Evolutionary conservation across 2,113 vertebrate species (phyloP).

Genomic region (Scomber japonicus): DNA sequence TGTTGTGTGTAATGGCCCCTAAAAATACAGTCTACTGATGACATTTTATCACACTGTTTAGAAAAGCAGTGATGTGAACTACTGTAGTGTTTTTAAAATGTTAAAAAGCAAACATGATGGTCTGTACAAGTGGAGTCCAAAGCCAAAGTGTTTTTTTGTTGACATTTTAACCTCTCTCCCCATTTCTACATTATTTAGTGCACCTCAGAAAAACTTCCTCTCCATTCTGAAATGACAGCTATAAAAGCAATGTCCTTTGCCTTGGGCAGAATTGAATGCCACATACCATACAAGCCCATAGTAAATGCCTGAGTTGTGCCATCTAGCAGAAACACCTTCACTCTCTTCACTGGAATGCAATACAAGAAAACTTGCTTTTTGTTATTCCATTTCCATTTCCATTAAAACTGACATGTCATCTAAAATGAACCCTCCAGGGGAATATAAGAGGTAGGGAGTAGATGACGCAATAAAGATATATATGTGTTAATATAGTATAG

Average conservation of each 20-base stretch:
- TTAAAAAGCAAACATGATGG: not conserved
- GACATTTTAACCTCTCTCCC: slow-evolving; percentile 45
- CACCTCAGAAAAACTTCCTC: slow-evolving; percentile 49
- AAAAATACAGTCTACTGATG: not conserved
- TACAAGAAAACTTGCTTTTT: slow-evolving; percentile 79
- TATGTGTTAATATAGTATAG: slow-evolving; percentile 21
- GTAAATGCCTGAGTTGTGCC: slow-evolving; percentile 65
- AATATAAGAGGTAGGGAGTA: slow-evolving; percentile 77
- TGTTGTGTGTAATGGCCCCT: no score
- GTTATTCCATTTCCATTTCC: slow-evolving; percentile 88
- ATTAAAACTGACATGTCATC: slow-evolving; percentile 92
- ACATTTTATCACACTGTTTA: slow-evolving; percentile 20
- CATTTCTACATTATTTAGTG: slow-evolving; percentile 61
- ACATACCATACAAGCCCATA: slow-evolving; percentile 68
- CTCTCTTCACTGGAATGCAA: slow-evolving; percentile 65
- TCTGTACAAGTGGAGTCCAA: not conserved
- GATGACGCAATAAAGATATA: slow-evolving; percentile 80
- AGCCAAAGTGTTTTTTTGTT: slow-evolving; percentile 14
- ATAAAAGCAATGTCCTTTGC: slow-evolving; percentile 72
- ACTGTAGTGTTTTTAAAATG: slow-evolving; percentile 11
- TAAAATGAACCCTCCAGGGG: slow-evolving; percentile 87
- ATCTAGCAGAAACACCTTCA: slow-evolving; percentile 79
- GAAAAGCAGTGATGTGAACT: slow-evolving; percentile 6
- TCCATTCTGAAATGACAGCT: slow-evolving; percentile 63
- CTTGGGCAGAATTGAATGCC: slow-evolving; percentile 71